These are phyloP conservation scores for Palloptera scutellata DNA, from an alignment of 2,888 invertebrate species.

Conservation along the genomic window DNA sequence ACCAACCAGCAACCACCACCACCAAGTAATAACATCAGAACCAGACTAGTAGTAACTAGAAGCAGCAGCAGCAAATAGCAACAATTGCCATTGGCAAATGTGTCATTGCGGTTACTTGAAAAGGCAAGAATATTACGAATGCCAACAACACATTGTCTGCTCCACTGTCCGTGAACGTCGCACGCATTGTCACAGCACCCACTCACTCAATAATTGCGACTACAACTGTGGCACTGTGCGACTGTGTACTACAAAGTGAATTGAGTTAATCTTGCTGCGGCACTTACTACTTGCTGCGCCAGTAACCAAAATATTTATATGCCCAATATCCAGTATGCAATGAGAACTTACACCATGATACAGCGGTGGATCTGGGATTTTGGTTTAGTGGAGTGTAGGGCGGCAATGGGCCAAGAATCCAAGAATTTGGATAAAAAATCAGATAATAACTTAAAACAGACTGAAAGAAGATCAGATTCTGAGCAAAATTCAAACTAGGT, in stretches of 20 bases:
- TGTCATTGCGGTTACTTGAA: constrained; percentile 33
- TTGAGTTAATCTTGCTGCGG: too few relatives aligned
- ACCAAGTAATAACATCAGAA: too few relatives aligned
- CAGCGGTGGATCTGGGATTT: too few relatives aligned
- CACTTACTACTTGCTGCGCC: too few relatives aligned
- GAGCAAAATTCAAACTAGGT: too few relatives aligned
- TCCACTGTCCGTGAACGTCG: neutral
- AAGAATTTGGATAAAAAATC: too few relatives aligned
- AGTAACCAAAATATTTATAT: neutral
- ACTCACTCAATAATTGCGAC: neutral
- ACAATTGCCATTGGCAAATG: constrained; percentile 26
- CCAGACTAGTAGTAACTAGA: constrained; percentile 43
- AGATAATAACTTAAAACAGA: too few relatives aligned
- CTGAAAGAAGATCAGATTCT: too few relatives aligned
- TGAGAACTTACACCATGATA: constrained; percentile 28
- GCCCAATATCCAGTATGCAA: constrained; percentile 13
- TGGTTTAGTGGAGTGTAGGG: too few relatives aligned
- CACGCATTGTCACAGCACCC: constrained; percentile 5
- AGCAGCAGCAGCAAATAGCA: constrained; percentile 27
- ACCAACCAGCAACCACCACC: constrained; percentile 24
- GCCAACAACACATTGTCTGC: constrained; percentile 33
- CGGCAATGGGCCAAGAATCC: too few relatives aligned
- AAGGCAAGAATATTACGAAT: constrained; percentile 9
- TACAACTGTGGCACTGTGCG: neutral
- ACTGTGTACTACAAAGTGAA: too few relatives aligned